phyloP scores from a whole-genome alignment of 2,113 vertebrate genomes.

The Neoarius graeffei region DNA sequence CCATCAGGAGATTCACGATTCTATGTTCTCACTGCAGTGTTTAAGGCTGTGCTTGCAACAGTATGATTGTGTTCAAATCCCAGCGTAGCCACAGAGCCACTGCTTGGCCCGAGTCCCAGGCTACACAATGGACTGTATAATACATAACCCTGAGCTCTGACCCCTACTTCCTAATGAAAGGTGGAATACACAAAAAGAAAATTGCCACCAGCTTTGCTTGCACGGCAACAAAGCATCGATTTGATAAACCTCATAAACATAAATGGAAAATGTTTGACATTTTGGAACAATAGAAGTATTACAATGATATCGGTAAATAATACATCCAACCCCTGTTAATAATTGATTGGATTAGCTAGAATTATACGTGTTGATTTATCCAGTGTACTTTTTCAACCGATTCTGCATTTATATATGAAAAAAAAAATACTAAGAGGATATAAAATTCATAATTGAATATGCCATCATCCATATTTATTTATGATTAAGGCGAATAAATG shows the following conservation, averaged over 20 bases:
- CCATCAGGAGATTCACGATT: not conserved
- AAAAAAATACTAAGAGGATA: not conserved
- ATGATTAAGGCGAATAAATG: not conserved
- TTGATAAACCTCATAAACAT: not conserved
- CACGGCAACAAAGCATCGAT: not conserved
- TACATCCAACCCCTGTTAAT: not conserved
- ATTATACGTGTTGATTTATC: not conserved
- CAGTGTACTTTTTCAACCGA: not conserved
- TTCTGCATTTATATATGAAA: not conserved
- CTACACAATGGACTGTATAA: not conserved
- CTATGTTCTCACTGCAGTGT: not conserved
- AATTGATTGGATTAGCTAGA: not conserved
- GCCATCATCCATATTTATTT: slow-evolving; percentile 3
- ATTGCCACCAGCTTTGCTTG: not conserved
- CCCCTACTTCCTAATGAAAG: not conserved
- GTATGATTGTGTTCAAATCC: not conserved
- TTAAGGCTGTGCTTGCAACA: not conserved
- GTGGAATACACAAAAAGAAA: not conserved
- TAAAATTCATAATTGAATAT: not conserved
- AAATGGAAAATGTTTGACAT: not conserved
- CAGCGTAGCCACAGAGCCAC: not conserved
- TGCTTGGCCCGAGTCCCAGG: not conserved
- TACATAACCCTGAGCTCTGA: slow-evolving; percentile 6
- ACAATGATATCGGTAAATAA: not conserved
- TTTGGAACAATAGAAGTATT: not conserved